Evolutionary conservation across 2,113 vertebrate genomes (phyloP).

Genomic region (Corythoichthys intestinalis): DNA sequence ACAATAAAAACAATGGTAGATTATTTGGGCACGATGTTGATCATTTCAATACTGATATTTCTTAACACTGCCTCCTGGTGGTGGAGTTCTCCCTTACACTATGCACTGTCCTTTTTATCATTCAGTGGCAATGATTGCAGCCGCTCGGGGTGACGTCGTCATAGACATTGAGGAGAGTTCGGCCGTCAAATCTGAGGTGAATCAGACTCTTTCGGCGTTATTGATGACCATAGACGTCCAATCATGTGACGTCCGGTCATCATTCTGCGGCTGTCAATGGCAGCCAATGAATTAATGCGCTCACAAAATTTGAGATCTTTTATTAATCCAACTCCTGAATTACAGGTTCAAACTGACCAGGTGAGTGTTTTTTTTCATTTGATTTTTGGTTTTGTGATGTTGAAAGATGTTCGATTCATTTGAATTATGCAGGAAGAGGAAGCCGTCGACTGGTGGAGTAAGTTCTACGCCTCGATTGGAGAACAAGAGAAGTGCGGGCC

Average conservation of each 20-base stretch:
- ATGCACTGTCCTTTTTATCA: slow-evolving; percentile 1
- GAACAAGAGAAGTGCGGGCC: slow-evolving; percentile 88
- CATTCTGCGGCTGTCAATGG: no score
- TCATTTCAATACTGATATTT: no score
- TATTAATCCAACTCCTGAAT: slow-evolving; percentile 3
- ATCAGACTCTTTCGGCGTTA: background rate
- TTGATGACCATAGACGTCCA: no score
- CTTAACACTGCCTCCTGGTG: no score
- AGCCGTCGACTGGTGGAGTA: slow-evolving; percentile 97
- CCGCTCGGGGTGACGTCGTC: slow-evolving; percentile 72
- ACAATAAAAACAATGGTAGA: no score
- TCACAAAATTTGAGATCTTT: background rate
- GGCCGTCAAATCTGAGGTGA: slow-evolving; percentile 82
- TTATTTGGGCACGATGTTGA: no score
- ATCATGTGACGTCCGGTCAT: no score
- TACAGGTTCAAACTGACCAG: slow-evolving; percentile 54
- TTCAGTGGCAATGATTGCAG: slow-evolving; percentile 81
- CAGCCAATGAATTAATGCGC: background rate
- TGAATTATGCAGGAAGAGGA: slow-evolving; percentile 81
- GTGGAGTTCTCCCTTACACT: no score
- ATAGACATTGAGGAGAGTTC: slow-evolving; percentile 85
- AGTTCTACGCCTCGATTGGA: slow-evolving; percentile 90
- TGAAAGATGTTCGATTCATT: background rate
- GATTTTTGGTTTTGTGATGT: background rate
- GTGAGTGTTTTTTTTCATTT: slow-evolving; percentile 36